These are phyloP conservation scores for Tyrophagus putrescentiae DNA, from an alignment of 1,140 invertebrate species.

Conservation along the genomic window DNA sequence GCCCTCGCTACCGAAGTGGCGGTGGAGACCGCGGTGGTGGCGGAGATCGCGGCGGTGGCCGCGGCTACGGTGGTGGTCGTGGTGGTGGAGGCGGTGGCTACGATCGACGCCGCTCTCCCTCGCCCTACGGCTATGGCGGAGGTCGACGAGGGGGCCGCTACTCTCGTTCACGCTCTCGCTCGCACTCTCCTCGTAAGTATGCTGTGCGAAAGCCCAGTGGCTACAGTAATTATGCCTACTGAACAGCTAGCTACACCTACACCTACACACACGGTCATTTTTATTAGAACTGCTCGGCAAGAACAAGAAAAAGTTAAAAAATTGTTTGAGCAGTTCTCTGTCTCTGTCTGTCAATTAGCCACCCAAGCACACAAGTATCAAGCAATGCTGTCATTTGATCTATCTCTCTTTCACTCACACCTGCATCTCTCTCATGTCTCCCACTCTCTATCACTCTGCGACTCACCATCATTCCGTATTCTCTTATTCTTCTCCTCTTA, in stretches of 20 bases:
- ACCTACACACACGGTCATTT: not conserved
- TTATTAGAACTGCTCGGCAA: not conserved
- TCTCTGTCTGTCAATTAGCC: not conserved
- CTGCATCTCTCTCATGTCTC: not conserved
- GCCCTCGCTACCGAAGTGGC: slow-evolving; percentile 28
- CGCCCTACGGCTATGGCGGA: slow-evolving; percentile 2
- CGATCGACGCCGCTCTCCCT: slow-evolving; percentile 28
- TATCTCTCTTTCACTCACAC: not conserved
- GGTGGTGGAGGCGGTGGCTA: slow-evolving; percentile 27
- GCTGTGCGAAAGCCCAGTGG: no score
- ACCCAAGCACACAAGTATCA: not conserved
- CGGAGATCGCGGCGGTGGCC: slow-evolving; percentile 25
- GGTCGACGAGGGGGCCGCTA: slow-evolving; percentile 6
- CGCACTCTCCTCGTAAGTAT: slow-evolving; percentile 21
- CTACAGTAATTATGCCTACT: no score
- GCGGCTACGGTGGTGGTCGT: slow-evolving; percentile 25
- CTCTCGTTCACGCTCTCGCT: slow-evolving; percentile 19
- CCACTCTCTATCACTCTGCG: not conserved
- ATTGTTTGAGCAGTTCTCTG: not conserved
- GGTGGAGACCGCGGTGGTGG: slow-evolving; percentile 23
- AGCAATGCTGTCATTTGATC: no score
- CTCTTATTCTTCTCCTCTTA: not conserved
- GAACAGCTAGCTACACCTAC: no score
- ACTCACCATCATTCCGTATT: not conserved
- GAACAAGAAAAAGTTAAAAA: not conserved